Conservation (phyloP, 2,797 vertebrate species). For the Coregonus suidteri region DNA sequence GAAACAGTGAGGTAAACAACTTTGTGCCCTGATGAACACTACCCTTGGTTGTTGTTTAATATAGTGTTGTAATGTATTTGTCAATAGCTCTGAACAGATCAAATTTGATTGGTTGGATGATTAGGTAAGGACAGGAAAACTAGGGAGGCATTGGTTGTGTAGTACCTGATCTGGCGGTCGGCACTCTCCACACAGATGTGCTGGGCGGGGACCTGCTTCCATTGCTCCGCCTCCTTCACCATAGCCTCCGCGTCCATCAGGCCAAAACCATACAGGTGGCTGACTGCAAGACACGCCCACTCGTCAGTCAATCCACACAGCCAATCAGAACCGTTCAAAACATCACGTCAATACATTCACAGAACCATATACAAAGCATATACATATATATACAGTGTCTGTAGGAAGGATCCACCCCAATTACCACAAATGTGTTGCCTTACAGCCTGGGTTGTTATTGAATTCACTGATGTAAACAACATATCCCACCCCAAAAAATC, state of each 20-base stretch:
- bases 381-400: too few species aligned
- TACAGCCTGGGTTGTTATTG: too few species aligned
- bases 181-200: conserved; percentile 95
- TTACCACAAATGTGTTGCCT: too few species aligned
- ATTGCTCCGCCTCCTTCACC: conserved; percentile 96
- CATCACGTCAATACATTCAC: neutral
- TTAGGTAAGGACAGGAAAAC: neutral
- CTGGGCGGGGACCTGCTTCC: conserved; percentile 94
- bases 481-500: too few species aligned
- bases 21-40: neutral
- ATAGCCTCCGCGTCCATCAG: conserved; percentile 99
- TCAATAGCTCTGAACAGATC: neutral
- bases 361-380: too few species aligned
- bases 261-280: conserved; percentile 97
- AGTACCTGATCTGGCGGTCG: conserved; percentile 94
- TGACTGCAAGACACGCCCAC: conserved; percentile 78
- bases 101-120: neutral
- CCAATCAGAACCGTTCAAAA: neutral
- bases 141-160: conserved; percentile 1
- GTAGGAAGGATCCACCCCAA: too few species aligned
- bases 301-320: conserved; percentile 7
- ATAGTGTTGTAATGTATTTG: neutral
- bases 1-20: too few species aligned
- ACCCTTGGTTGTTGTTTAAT: neutral
- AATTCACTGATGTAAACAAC: too few species aligned